phyloP scores from a whole-genome alignment of 2,797 vertebrate species.

The Chloroceryle amazona region DNA sequence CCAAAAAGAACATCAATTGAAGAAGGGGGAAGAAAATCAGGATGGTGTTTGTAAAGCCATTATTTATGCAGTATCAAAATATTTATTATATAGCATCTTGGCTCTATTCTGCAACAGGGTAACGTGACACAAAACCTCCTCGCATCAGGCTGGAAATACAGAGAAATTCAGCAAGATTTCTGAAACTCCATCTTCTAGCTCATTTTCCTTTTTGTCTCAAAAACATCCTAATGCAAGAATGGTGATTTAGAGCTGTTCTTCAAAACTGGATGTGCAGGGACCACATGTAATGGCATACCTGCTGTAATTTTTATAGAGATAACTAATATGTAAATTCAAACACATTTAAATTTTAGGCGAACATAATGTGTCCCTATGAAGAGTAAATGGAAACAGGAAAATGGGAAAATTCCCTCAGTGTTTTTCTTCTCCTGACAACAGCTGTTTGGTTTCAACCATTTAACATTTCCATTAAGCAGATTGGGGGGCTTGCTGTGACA shows the following conservation, averaged over 20 bases:
- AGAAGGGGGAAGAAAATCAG: background rate
- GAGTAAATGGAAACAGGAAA: background rate
- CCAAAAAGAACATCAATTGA: background rate
- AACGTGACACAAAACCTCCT: background rate
- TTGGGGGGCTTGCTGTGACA: background rate
- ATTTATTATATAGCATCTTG: background rate
- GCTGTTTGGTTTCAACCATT: background rate
- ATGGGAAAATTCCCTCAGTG: background rate
- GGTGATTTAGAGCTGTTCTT: background rate
- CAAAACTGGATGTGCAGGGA: background rate
- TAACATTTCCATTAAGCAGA: constrained; percentile 15
- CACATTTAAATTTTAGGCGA: background rate
- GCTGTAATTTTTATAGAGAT: background rate
- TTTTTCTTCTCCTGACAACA: background rate
- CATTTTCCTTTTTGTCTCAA: background rate
- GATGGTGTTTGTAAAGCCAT: background rate
- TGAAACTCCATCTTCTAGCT: background rate
- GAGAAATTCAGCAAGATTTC: background rate
- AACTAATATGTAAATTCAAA: background rate
- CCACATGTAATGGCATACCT: rapidly evolving
- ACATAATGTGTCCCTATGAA: background rate
- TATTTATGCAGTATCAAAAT: background rate
- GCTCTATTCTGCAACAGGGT: background rate
- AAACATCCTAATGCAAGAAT: background rate
- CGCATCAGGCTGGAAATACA: background rate